phyloP scores from a whole-genome alignment of 2,797 vertebrate genomes.

The Tadarida brasiliensis region DNA sequence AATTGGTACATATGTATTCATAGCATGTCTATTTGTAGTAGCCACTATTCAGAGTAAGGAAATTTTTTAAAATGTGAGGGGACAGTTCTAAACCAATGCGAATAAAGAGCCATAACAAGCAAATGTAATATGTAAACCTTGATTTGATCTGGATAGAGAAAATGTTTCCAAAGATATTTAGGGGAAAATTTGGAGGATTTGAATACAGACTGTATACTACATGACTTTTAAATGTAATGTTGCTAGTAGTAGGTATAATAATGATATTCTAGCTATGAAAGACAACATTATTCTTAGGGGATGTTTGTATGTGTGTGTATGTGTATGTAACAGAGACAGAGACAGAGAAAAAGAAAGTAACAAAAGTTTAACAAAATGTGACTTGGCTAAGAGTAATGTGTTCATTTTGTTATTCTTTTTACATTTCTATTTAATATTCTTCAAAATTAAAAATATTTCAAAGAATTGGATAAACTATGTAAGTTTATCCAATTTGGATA shows the following conservation, averaged over 20 bases:
- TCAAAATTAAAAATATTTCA: constrained; percentile 7
- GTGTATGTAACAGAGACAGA: neutral
- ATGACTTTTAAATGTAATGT: neutral
- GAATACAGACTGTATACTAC: neutral
- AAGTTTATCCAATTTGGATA: neutral
- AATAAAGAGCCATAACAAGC: neutral
- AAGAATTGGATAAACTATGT: neutral
- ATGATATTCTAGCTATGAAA: neutral
- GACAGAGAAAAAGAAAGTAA: neutral
- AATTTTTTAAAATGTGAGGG: neutral
- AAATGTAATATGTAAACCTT: neutral
- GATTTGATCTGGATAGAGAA: neutral
- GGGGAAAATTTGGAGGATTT: neutral
- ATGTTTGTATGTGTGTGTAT: neutral
- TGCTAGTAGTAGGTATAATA: neutral
- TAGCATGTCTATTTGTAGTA: neutral
- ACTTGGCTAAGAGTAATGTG: neutral
- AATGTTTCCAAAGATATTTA: neutral
- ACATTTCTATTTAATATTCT: neutral
- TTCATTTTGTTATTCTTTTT: neutral
- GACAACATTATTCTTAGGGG: neutral
- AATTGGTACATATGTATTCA: too few relatives aligned
- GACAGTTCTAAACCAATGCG: neutral
- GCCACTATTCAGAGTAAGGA: neutral
- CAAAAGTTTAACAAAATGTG: neutral